Conservation (phyloP, 2,113 vertebrate genomes). For the Gracilinanus agilis region DNA sequence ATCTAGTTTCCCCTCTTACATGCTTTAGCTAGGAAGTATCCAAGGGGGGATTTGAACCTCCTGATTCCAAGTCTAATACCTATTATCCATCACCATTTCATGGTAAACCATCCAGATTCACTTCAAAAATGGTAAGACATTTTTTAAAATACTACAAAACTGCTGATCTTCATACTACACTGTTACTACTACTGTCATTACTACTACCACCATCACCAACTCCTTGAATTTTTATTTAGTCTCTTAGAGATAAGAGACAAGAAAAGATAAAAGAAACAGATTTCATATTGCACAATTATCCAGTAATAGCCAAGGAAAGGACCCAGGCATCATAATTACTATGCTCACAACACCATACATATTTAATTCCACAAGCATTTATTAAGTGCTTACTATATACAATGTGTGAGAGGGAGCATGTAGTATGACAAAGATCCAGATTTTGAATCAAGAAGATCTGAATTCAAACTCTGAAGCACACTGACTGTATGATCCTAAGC, state of each 20-base stretch:
- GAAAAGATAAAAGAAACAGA: background rate
- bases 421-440: background rate
- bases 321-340: background rate
- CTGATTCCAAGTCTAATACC: no score
- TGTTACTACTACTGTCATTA: background rate
- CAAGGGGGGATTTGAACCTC: no score
- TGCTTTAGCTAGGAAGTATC: no score
- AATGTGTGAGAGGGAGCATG: background rate
- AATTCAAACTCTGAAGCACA: background rate
- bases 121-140: background rate
- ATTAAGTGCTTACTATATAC: background rate
- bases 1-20: no score
- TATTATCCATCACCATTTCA: no score
- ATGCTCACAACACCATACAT: background rate
- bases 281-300: background rate
- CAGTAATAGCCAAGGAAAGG: background rate
- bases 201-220: background rate
- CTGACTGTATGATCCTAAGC: background rate
- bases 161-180: background rate
- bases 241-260: background rate
- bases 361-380: background rate
- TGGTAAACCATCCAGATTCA: no score
- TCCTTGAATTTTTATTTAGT: background rate
- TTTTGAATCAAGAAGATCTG: background rate
- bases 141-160: background rate